phyloP scores from a whole-genome alignment of 1,140 invertebrate species.

The Mactra quadrangularis region DNA sequence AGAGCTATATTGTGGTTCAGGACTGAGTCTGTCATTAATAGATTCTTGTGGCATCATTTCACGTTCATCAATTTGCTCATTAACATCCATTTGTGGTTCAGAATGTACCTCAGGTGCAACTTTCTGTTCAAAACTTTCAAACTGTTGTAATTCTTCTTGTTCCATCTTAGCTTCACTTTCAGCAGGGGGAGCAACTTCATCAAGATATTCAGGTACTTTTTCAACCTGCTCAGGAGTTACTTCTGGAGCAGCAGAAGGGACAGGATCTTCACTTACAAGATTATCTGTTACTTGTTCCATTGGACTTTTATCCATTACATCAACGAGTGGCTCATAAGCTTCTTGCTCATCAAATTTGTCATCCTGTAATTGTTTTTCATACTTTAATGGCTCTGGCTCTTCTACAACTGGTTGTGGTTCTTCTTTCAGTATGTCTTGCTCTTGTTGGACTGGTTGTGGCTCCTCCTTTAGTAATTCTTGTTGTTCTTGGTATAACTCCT shows the following conservation, averaged over 20 bases:
- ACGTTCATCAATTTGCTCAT: conserved; percentile 23
- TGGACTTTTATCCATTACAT: conserved; percentile 32
- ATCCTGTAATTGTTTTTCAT: not conserved
- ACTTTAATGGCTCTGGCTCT: not conserved
- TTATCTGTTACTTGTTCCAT: not conserved
- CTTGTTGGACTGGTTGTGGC: not conserved
- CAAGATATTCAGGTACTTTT: too few relatives aligned
- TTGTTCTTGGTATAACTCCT: conserved; percentile 44
- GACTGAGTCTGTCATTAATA: conserved; percentile 25
- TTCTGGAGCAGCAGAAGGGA: conserved; percentile 60
- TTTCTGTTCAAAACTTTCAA: too few relatives aligned
- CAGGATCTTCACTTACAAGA: too few relatives aligned
- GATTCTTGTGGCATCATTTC: conserved; percentile 3
- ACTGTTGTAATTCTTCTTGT: not conserved
- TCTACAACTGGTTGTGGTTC: conserved; percentile 40
- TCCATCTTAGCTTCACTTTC: not conserved
- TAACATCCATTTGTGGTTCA: not conserved
- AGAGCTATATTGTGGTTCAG: conserved; percentile 44
- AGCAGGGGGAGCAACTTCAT: not conserved
- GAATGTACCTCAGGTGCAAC: not conserved
- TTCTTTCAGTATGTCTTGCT: conserved; percentile 8
- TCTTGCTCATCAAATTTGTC: conserved; percentile 38
- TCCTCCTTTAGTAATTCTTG: conserved; percentile 6
- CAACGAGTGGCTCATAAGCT: conserved; percentile 19
- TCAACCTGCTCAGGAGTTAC: too few relatives aligned